Percentiles rank a stretch among this genome's conserved stretches.
Conservation (phyloP, 2,797 vertebrate species). For the Danio choprae region DNA sequence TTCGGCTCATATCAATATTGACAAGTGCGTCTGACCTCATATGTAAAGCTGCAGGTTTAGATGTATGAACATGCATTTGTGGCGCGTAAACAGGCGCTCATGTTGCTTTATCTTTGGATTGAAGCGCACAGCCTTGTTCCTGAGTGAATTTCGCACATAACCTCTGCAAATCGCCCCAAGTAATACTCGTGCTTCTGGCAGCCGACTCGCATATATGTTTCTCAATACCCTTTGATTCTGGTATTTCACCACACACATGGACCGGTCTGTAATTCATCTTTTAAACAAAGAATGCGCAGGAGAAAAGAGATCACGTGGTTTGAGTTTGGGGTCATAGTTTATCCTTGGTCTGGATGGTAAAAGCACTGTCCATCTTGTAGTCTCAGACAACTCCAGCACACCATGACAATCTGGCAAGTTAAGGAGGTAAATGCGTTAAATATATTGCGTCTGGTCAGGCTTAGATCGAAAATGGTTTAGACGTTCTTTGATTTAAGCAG, state of each 20-base stretch:
- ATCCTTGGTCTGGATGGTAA: constrained; percentile 35
- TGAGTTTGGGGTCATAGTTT: constrained; percentile 32
- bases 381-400: constrained; percentile 29
- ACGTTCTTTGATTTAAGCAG: constrained; percentile 48
- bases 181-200: constrained; percentile 63
- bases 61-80: constrained; percentile 51
- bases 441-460: not conserved
- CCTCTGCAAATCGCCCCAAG: constrained; percentile 59
- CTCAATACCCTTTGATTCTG: constrained; percentile 60
- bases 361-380: constrained; percentile 53
- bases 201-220: constrained; percentile 67
- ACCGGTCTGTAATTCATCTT: constrained; percentile 28
- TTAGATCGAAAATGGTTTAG: constrained; percentile 29
- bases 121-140: constrained; percentile 38
- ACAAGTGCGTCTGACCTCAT: constrained; percentile 35
- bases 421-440: constrained; percentile 24
- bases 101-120: constrained; percentile 27
- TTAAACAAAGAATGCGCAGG: constrained; percentile 52
- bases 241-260: constrained; percentile 43
- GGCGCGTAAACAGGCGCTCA: constrained; percentile 23
- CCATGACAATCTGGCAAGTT: constrained; percentile 5
- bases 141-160: constrained; percentile 45
- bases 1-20: constrained; percentile 22
- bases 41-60: constrained; percentile 41
- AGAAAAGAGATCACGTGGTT: constrained; percentile 11